Evolutionary conservation across 1,140 invertebrate genomes (phyloP).

Genomic region (Nebria ingens): DNA sequence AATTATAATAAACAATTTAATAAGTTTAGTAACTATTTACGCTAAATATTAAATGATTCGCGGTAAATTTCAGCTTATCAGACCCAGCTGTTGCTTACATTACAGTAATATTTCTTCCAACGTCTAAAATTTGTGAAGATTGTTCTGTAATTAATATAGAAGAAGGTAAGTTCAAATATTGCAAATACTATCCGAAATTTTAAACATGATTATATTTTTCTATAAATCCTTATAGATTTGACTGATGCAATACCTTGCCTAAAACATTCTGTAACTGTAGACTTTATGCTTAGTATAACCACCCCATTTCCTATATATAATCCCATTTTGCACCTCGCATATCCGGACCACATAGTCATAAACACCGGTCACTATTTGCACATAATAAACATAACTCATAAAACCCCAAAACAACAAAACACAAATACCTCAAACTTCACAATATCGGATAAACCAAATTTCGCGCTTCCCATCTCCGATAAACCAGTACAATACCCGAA

Average conservation of each 20-base stretch:
- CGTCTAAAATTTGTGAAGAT: conserved; percentile 28
- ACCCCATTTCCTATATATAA: conserved; percentile 28
- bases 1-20: no score
- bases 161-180: conserved; percentile 18
- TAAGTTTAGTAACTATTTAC: neutral
- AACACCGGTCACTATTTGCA: conserved; percentile 34
- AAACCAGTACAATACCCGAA: neutral
- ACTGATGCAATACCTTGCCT: conserved; percentile 28
- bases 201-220: conserved; percentile 3
- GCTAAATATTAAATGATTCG: conserved; percentile 10
- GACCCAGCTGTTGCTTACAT: conserved; percentile 29
- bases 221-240: no score
- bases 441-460: conserved; percentile 20
- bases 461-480: conserved; percentile 12
- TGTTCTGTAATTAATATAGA: conserved; percentile 20
- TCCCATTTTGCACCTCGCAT: conserved; percentile 29
- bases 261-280: conserved; percentile 31
- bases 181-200: no score
- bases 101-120: conserved; percentile 31
- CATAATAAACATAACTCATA: conserved; percentile 25
- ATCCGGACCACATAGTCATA: conserved; percentile 32
- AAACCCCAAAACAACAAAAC: conserved; percentile 21
- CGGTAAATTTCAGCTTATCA: conserved; percentile 20
- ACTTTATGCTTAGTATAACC: conserved; percentile 30
- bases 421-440: conserved; percentile 12